Evolutionary conservation across 2,797 vertebrate species (phyloP), one percentile per base, ranked within the genome.

Genomic region (Pangasius krempfi): DNA sequence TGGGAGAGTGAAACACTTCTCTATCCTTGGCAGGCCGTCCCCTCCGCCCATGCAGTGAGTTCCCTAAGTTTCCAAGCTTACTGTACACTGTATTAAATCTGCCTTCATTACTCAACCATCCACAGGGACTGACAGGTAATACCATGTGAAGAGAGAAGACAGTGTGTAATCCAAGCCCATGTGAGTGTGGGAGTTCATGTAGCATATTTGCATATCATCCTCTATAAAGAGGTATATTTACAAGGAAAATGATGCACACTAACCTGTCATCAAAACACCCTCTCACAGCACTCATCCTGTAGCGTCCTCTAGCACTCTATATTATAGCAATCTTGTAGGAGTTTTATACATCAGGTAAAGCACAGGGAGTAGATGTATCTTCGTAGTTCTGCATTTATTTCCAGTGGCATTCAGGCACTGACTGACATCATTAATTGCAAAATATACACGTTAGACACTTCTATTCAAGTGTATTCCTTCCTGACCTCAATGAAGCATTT

Each of bases 111-210:
- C 84, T 85, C 85, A 90, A 80, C 82, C 93, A 91, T 91, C 92
- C 92, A 89, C 84, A 83, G 80, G 40, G 87, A 81, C 60, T 60
- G 40, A 84, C 81, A 56, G 88, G 84, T 37, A 44, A 89, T 88
- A 73, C 33, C 90, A 91, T 87, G 75, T 89, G 90, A 86, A 76
- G 91, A 82, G 87, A 92, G 88, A 30, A 64, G 37, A 47, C 80
- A 60, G 22, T 83, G 22, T 50, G 91, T 87, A 72, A 72, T 72
- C 50, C 13, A 33, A 33, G 79, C 66, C 87, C 93, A 95, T 90
- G 92, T 94, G 93, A 91, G 86, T 76, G 58, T 40, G 68, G 88
- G 75, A 64, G 88, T 89, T 90, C 88, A 90, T 86, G 86, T 89
- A 80, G 83, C 68, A 70, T 75, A 80, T 14, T 47, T 88, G 54